Conservation (phyloP, 64 coral and sea anemone species). For the Anthopleura sola region DNA sequence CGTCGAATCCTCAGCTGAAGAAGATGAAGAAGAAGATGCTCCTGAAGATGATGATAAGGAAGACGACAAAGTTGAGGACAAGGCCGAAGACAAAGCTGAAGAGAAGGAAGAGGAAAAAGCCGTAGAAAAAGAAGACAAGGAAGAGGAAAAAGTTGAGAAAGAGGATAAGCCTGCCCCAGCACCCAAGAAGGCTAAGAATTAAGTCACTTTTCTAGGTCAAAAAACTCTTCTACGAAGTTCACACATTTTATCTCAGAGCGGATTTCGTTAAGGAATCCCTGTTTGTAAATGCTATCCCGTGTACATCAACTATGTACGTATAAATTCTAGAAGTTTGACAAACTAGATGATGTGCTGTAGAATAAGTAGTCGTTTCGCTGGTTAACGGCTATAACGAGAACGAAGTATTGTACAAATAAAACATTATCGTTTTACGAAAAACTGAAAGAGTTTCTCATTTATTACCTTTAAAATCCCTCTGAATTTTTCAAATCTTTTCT, state of each 20-base stretch:
- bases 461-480: too few relatives aligned
- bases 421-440: conserved; percentile 25
- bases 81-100: conserved; percentile 28
- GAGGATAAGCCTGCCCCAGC: conserved; percentile 8
- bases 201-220: conserved; percentile 6
- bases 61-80: conserved; percentile 17
- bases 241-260: conserved; percentile 8
- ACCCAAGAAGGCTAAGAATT: conserved; percentile 28
- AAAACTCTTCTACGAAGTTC: conserved; percentile 24
- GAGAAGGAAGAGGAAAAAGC: conserved; percentile 20
- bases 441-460: not conserved
- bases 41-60: conserved; percentile 16
- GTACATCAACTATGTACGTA: conserved; percentile 8
- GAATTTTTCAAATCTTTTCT: too few relatives aligned
- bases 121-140: conserved; percentile 11
- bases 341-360: conserved; percentile 19
- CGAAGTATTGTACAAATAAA: conserved; percentile 18
- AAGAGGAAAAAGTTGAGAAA: conserved; percentile 36
- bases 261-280: conserved; percentile 7
- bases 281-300: conserved; percentile 29
- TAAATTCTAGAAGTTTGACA: conserved; percentile 29
- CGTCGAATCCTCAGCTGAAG: not conserved
- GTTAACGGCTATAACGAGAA: conserved; percentile 7
- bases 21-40: conserved; percentile 28
- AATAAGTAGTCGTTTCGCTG: conserved; percentile 4